Evolutionary conservation across 2,888 invertebrate genomes (phyloP), one percentile per base, ranked within the genome.

Genomic region (Philopedon plagiatum): DNA sequence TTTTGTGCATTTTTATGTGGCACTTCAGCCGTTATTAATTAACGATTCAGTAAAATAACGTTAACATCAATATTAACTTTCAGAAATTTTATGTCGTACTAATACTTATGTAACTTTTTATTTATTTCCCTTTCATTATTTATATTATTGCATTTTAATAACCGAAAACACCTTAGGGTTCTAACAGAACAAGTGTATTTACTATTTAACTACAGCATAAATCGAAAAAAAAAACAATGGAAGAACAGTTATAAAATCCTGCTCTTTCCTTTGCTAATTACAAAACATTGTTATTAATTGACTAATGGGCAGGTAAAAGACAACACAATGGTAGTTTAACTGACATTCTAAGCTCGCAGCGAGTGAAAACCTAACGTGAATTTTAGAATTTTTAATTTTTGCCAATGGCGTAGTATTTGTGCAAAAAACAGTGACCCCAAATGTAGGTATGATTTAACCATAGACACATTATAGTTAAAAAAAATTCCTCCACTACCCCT

Each of bases 181-280:
- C 8, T 19, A 44, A 44, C 44, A n/a, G 19, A 19, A 19, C 44
- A 8, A 44, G 19, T 19, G 44, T 44, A 18, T 5, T 19, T 44
- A 44, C 5, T 19, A 44, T 49, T 49, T 23, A 49, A 2, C 5
- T 26, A 29, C 13, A n/a, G 2, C 7, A 26, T 29, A 8, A 51
- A 15, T 19, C 5, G 7, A 51, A 51, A 5, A 51, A 51, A 26
- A 51, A 26, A 51, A 26, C 29, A 15, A 5, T 19, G 19, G 7
- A 32, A 15, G 11, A 39, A 58, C 58, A 39, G 58, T 58, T 58
- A 58, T 39, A 58, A 58, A 58, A 58, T 58, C 39, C 8, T 57
- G 37, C 34, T 37, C 8, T 21, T 34, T 34, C 57, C 57, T 13
- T 29, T 8, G 15, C 26, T 29, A 51, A 51, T 51, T 51, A 51